Conservation (phyloP, 2,797 vertebrate genomes). For the Carduelis carduelis region DNA sequence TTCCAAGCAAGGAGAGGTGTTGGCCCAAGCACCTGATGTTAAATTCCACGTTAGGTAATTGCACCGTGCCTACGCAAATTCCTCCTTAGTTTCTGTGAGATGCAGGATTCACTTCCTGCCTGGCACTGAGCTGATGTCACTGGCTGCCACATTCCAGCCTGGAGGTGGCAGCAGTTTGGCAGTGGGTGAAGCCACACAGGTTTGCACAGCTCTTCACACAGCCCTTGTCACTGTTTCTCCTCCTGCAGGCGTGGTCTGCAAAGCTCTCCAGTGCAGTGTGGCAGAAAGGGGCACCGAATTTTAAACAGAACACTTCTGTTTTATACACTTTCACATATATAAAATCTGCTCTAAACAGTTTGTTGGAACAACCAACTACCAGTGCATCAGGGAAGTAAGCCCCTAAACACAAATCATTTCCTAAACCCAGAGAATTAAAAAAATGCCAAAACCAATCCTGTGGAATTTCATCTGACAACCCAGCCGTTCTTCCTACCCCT, state of each 20-base stretch:
- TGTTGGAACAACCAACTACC: not conserved
- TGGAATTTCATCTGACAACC: not conserved
- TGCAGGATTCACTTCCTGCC: conserved; percentile 37
- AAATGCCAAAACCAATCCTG: not conserved
- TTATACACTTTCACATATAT: accelerated
- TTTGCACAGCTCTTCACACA: not conserved
- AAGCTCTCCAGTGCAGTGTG: not conserved
- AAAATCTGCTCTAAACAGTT: not conserved
- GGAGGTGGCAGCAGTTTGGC: not conserved
- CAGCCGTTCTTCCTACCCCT: not conserved
- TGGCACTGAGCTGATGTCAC: not conserved
- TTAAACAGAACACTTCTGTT: not conserved
- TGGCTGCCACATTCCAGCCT: not conserved
- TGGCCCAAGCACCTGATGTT: not conserved
- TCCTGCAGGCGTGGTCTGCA: not conserved
- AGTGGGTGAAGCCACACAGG: not conserved
- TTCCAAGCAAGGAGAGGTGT: not conserved
- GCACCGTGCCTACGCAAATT: not conserved
- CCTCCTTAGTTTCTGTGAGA: not conserved
- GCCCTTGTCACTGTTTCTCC: not conserved
- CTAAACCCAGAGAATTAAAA: not conserved
- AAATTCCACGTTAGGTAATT: conserved; percentile 20
- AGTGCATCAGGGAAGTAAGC: not conserved
- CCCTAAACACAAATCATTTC: not conserved
- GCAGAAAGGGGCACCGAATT: not conserved